A percentile compares a stretch with the other conserved stretches of the same genome.
These are phyloP conservation scores for Eumeta japonica DNA, from an alignment of 1,140 invertebrate genomes.

Conservation along the genomic window DNA sequence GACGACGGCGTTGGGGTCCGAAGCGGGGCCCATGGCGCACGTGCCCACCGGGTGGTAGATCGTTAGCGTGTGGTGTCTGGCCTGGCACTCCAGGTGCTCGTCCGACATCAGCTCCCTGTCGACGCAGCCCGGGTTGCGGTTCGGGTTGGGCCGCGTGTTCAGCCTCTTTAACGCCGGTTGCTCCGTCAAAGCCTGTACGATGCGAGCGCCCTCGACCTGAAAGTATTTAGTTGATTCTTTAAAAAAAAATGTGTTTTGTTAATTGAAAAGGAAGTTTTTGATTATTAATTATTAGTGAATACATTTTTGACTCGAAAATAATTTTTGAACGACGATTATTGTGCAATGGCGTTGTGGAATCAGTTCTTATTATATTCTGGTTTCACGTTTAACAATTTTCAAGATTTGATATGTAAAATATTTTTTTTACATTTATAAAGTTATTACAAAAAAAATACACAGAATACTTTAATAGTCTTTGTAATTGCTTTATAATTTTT, in stretches of 20 bases:
- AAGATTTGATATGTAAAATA: no score
- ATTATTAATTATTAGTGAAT: background rate
- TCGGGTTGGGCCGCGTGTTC: conserved; percentile 63
- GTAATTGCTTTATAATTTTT: no score
- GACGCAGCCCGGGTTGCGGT: conserved; percentile 62
- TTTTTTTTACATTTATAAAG: no score
- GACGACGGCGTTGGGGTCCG: conserved; percentile 59
- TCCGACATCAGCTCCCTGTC: conserved; percentile 59
- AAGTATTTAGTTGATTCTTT: no score
- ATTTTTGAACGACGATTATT: no score
- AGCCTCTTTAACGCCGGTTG: conserved; percentile 65
- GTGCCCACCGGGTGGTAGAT: conserved; percentile 59
- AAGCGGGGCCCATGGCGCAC: conserved; percentile 62
- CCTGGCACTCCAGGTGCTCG: conserved; percentile 59
- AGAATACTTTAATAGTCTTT: no score
- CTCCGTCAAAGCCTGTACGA: conserved; percentile 63
- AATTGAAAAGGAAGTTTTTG: background rate
- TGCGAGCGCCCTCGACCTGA: conserved; percentile 71
- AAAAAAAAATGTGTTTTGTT: background rate
- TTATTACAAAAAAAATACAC: no score
- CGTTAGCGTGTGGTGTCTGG: conserved; percentile 45
- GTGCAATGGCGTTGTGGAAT: no score
- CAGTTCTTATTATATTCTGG: no score
- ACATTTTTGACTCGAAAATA: no score
- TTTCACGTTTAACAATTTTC: no score